Evolutionary conservation across 2,113 vertebrate species (phyloP).

Genomic region (Scytalopus superciliaris): DNA sequence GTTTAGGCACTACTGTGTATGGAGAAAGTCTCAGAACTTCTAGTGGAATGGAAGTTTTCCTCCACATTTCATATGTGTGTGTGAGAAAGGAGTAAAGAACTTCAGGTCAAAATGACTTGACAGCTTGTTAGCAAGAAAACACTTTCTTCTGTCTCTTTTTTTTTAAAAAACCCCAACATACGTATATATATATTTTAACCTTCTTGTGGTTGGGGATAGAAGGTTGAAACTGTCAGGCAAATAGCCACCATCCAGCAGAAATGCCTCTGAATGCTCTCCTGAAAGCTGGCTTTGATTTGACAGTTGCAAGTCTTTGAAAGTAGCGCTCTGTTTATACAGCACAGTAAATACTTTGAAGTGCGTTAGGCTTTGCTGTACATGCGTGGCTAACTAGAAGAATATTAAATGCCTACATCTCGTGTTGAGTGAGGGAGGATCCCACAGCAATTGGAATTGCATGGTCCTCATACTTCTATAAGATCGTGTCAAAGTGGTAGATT

Average conservation of each 20-base stretch:
- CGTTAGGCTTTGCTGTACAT: slow-evolving; percentile 3
- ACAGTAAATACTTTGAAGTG: slow-evolving; percentile 50
- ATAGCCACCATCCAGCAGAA: slow-evolving; percentile 50
- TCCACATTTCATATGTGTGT: not conserved
- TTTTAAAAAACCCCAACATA: not conserved
- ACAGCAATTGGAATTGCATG: not conserved
- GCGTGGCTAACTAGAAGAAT: slow-evolving; percentile 45
- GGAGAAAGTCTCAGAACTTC: not conserved
- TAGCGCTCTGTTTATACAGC: slow-evolving; percentile 28
- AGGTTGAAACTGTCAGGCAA: slow-evolving; percentile 43
- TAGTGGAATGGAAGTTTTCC: not conserved
- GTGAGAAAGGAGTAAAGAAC: not conserved
- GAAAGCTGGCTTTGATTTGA: slow-evolving; percentile 58
- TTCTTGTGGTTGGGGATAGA: not conserved
- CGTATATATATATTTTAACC: not conserved
- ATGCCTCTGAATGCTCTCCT: not conserved
- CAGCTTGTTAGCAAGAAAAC: slow-evolving; percentile 22
- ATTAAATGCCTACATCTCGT: slow-evolving; percentile 17
- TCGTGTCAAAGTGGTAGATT: not conserved
- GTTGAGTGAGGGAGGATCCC: slow-evolving; percentile 8
- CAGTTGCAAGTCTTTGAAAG: slow-evolving; percentile 53
- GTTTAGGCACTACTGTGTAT: not conserved
- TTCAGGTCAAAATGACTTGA: slow-evolving; percentile 7
- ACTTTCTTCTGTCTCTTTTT: not conserved
- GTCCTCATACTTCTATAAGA: not conserved